These are phyloP conservation scores for Pachycephala philippinensis DNA, from an alignment of 2,113 vertebrate species.

Conservation along the genomic window DNA sequence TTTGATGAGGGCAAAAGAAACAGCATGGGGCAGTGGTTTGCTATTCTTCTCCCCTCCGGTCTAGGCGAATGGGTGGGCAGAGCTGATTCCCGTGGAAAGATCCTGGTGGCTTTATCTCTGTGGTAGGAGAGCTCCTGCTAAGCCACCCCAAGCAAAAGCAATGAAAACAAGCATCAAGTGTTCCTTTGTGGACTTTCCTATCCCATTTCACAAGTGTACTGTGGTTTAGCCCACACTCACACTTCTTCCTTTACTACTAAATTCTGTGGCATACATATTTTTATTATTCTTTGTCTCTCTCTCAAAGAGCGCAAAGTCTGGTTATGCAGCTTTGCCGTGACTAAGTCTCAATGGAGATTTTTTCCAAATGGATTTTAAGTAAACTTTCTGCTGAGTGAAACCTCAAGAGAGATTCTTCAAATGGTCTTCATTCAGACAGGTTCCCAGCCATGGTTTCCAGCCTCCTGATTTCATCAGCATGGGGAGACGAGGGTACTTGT, in stretches of 20 bases:
- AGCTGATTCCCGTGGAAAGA: background rate
- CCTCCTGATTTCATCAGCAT: background rate
- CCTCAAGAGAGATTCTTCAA: background rate
- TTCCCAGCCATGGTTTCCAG: slow-evolving; percentile 9
- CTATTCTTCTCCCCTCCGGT: background rate
- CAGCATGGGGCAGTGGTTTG: background rate
- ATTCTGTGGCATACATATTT: background rate
- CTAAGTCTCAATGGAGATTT: background rate
- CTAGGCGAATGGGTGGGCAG: background rate
- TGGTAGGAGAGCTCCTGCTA: background rate
- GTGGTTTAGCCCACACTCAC: background rate
- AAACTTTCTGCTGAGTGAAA: background rate
- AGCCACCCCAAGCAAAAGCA: background rate
- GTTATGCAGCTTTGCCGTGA: background rate
- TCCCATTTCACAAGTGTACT: background rate
- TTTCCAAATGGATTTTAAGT: background rate
- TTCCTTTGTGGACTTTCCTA: background rate
- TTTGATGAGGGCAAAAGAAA: background rate
- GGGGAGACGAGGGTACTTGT: background rate
- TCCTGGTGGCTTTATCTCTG: slow-evolving; percentile 17
- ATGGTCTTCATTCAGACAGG: background rate
- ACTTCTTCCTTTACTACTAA: background rate
- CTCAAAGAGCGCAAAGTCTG: background rate
- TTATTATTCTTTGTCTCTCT: background rate
- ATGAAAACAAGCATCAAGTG: background rate